Evolutionary conservation across 2,888 invertebrate species (phyloP).

Genomic region (Nomada fabriciana): DNA sequence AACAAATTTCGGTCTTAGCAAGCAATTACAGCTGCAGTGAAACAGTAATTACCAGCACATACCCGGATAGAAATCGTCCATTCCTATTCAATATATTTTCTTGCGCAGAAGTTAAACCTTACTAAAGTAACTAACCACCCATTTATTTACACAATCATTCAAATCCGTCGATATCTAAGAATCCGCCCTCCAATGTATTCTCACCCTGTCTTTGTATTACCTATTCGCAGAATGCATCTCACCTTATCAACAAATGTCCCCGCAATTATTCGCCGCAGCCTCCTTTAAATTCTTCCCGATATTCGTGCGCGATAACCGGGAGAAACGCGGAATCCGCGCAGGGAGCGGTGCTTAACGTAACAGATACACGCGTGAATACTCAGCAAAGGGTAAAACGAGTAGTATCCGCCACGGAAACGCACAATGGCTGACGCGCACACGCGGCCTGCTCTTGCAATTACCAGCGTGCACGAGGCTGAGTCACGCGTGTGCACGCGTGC

Average conservation of each 20-base stretch:
- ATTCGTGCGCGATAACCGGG: background rate
- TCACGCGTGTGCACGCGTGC: constrained; percentile 63
- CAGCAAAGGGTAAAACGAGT: constrained; percentile 72
- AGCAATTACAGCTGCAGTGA: no score
- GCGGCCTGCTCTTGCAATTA: constrained; percentile 68
- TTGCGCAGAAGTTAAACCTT: no score
- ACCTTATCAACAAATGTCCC: background rate
- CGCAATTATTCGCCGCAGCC: background rate
- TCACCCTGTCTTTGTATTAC: no score
- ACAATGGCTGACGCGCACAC: constrained; percentile 68
- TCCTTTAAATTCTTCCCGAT: background rate
- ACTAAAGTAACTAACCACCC: no score
- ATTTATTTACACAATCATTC: no score
- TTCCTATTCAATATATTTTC: no score
- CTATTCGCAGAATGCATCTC: no score
- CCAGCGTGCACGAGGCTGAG: constrained; percentile 54
- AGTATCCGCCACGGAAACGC: constrained; percentile 74
- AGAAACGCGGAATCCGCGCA: constrained; percentile 19
- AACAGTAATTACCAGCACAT: no score
- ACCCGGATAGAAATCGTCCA: no score
- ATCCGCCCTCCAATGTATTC: no score
- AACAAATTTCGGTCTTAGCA: no score
- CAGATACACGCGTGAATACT: constrained; percentile 55
- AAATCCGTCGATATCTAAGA: no score
- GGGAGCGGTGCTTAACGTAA: constrained; percentile 40